Conservation (phyloP, 2,797 vertebrate species). For the Dryobates pubescens region DNA sequence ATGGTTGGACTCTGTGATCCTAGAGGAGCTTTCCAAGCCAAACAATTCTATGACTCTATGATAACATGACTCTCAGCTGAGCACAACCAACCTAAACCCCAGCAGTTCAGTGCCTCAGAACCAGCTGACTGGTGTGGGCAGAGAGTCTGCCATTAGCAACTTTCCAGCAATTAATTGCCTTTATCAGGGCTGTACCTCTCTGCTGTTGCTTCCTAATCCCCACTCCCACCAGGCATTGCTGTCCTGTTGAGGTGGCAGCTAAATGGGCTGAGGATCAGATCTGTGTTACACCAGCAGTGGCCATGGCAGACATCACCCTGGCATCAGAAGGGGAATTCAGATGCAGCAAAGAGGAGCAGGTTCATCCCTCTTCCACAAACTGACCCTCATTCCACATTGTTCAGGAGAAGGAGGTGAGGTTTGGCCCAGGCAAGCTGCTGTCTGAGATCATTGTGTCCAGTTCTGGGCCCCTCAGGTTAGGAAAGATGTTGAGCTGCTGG, state of each 20-base stretch:
- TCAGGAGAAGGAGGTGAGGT: background rate
- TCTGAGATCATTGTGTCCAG: background rate
- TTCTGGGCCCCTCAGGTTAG: too few relatives aligned
- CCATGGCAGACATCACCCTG: constrained; percentile 51
- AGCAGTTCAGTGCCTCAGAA: constrained; percentile 30
- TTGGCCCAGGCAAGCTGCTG: background rate
- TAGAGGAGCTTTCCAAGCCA: too few relatives aligned
- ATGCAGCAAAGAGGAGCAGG: constrained; percentile 52
- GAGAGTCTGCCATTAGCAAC: constrained; percentile 41
- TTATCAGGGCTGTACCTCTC: constrained; percentile 47
- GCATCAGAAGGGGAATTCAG: constrained; percentile 71
- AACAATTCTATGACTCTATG: too few relatives aligned
- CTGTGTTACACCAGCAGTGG: constrained; percentile 65
- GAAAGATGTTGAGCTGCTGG: too few relatives aligned
- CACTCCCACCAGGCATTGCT: constrained; percentile 68
- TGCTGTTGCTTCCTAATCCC: constrained; percentile 73
- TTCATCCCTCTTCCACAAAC: constrained; percentile 33
- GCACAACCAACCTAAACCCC: too few relatives aligned
- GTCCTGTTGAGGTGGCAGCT: constrained; percentile 56
- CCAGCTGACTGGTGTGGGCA: constrained; percentile 46
- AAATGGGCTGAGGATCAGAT: constrained; percentile 74
- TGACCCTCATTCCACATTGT: background rate
- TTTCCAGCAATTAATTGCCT: constrained; percentile 38
- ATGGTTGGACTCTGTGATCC: too few relatives aligned
- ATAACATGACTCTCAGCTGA: too few relatives aligned